Base-by-base conservation (phyloP, 2,888 invertebrate species). In the Microctonus hyperodae region DNA sequence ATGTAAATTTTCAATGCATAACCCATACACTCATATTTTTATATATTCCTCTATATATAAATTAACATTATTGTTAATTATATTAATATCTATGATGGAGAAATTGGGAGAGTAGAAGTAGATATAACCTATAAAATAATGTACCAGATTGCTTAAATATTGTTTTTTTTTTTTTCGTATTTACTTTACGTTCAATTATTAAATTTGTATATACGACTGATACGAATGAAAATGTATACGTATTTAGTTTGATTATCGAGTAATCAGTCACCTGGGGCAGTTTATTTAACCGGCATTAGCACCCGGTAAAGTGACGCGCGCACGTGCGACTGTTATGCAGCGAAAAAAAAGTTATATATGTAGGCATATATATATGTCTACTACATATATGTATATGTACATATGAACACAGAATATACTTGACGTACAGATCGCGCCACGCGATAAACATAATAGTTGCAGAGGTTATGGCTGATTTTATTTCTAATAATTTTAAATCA, bases 401-500 rank as follows among this genome's bases (percentile, higher is more conserved):
- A 7, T 16, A 20, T 44, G 16, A 16, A 60, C 20, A 60, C 31
- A n/a, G 13, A 40, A 44, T 7, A 35, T 44, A 64, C 33, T 28
- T 59, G 55, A 64, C 59, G 55, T 68, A 50, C 44, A 35, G 53
- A 35, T 53, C 62, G 63, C 55, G 50, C 53, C 28, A 37, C 48
- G 53, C 65, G 64, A 69, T 65, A 40, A 44, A 63, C 37, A 16
- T 55, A 51, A 16, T 10, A 56, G 56, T 55, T 11, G 31, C 20
- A 59, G 60, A n/a, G 58, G 23, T 11, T 37, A 20, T 23, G 23
- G n/a, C n/a, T n/a, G n/a, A n/a, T n/a, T n/a, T n/a, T n/a, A n/a
- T n/a, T n/a, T n/a, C n/a, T n/a, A n/a, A n/a, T n/a, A 22, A 28
- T 28, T 37, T 67, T 64, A 1, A 67, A 66, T 67, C 67, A 64